Evolutionary conservation across 2,113 vertebrate species (phyloP), one percentile per base, ranked within the genome.

Genomic region (Genyomyrus donnyi): DNA sequence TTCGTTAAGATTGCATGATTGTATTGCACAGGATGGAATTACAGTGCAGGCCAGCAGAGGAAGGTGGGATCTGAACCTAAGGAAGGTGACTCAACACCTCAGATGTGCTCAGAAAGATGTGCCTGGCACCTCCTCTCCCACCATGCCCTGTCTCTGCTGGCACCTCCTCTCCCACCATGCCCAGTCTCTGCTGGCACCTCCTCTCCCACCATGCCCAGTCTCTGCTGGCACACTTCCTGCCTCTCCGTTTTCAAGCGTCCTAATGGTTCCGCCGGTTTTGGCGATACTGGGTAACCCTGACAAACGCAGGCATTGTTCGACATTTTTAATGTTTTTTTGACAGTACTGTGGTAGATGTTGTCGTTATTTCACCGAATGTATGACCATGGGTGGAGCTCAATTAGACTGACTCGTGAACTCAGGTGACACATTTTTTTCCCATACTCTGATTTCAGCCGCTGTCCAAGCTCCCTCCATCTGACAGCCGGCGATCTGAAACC

Each of bases 231-330:
- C 19, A 39, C 66, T 62, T 66, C 66, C 31, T 90, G 42, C 50
- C 27, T 88, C n/a, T 56, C 58, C 66, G 9, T 21, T 56, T 83
- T 45, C 35, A 42, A 88, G 52, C 53, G 13, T 56, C 80, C 35
- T 66, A 86, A 90, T 85, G 48, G 80, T 83, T 42, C 39, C 53
- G 10, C 56, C n/a, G 19, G 77, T 74, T 56, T 62, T 46, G 49
- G 15, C 31, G 35, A 66, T 83, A 88, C 11, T n/a, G 24, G 45
- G 77, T 90, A 88, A 70, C 87, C 77, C 80, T 90, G 88, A 35
- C 77, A 90, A 89, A 56, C 53, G 5, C 53, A 56, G 53, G 53
- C 53, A 21, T 46, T 19, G 49, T 90, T 70, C 27, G 5, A 56
- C 24, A 53, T 53, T 53, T 53, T 53, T 4, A 10, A 58, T 35